A percentile compares a stretch with the other conserved stretches of the same genome.
Conservation (phyloP, 2,888 invertebrate genomes). For the Oegoconia quadripuncta region DNA sequence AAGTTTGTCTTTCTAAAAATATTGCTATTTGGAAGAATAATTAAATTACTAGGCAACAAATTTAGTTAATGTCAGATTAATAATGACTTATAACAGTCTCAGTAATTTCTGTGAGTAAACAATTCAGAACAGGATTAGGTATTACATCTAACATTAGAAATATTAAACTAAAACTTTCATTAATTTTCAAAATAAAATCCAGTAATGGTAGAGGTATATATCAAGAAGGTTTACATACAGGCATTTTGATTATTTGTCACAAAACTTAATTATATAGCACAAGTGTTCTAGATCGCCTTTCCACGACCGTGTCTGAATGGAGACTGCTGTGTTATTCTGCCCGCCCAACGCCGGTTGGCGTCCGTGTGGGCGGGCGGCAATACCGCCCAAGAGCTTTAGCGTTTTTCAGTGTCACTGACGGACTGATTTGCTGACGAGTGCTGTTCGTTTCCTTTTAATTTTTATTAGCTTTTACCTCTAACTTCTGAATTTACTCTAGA, state of each 20-base stretch:
- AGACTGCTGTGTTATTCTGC: constrained; percentile 56
- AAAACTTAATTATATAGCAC: constrained; percentile 39
- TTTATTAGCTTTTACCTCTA: too few relatives aligned
- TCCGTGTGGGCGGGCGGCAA: constrained; percentile 53
- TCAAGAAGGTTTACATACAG: constrained; percentile 51
- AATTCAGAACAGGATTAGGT: background rate
- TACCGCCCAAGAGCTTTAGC: constrained; percentile 27
- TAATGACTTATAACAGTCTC: background rate
- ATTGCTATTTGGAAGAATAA: too few relatives aligned
- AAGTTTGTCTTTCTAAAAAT: too few relatives aligned
- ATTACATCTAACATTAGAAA: too few relatives aligned
- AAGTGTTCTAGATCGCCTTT: constrained; percentile 46
- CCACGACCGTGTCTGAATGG: constrained; percentile 50
- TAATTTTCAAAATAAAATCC: too few relatives aligned
- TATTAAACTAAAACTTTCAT: too few relatives aligned
- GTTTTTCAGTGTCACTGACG: constrained; percentile 7
- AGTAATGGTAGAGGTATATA: background rate
- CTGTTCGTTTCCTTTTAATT: background rate
- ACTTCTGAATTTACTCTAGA: too few relatives aligned
- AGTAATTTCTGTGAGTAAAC: background rate
- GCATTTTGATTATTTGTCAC: constrained; percentile 50
- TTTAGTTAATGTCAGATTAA: background rate
- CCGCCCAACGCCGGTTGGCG: constrained; percentile 53
- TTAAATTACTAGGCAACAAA: too few relatives aligned
- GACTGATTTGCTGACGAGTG: constrained; percentile 3